Evolutionary conservation across 2,797 vertebrate genomes (phyloP).

Genomic region (Alcedo atthis): DNA sequence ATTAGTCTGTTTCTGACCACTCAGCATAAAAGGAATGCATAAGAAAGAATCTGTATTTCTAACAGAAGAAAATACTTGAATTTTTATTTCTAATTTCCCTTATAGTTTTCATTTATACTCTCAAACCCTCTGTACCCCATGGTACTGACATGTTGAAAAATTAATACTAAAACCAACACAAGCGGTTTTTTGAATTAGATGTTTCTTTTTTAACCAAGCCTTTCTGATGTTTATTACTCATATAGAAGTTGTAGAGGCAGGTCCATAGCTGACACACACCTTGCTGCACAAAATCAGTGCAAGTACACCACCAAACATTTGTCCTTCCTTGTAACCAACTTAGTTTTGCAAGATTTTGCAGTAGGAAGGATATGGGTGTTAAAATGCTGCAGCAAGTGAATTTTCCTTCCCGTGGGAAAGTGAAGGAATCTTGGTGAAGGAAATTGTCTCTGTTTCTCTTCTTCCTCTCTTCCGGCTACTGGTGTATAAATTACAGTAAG

Average conservation of each 20-base stretch:
- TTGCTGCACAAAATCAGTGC: background rate
- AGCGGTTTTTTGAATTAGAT: background rate
- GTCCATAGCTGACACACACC: background rate
- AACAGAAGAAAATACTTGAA: background rate
- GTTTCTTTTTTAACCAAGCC: background rate
- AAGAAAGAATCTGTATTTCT: background rate
- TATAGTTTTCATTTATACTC: background rate
- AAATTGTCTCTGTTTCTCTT: no score
- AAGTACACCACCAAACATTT: background rate
- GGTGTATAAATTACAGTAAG: background rate
- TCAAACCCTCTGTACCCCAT: background rate
- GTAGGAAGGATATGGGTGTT: background rate
- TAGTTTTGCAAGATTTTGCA: background rate
- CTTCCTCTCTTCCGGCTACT: no score
- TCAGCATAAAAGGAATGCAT: background rate
- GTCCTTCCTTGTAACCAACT: background rate
- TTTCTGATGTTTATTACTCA: background rate
- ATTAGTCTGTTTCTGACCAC: background rate
- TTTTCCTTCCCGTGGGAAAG: no score
- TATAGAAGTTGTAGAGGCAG: background rate
- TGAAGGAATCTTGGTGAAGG: no score
- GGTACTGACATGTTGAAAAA: background rate
- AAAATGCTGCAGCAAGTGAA: no score
- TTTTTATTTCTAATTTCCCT: background rate
- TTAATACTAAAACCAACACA: background rate